Conservation (phyloP, 2,888 invertebrate species). For the Agrochola lychnidis region DNA sequence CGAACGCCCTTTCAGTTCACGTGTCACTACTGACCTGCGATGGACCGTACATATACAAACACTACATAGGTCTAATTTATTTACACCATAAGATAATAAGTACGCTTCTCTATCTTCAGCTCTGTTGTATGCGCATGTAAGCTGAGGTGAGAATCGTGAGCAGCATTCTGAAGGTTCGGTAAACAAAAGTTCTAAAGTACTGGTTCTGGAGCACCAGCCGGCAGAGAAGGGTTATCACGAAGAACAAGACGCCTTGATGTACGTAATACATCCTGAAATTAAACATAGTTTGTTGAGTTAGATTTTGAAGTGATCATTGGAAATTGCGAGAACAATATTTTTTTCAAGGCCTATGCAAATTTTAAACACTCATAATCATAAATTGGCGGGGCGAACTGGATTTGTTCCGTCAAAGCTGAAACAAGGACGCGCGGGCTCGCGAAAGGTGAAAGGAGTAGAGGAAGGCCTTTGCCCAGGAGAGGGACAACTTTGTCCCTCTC, state of each 20-base stretch:
- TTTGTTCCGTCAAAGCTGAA: too few species aligned
- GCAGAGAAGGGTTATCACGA: constrained; percentile 73
- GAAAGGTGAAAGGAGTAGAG: not conserved
- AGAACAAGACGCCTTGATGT: constrained; percentile 76
- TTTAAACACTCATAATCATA: not conserved
- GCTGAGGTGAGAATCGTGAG: constrained; percentile 69
- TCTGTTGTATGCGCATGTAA: constrained; percentile 63
- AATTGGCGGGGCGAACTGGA: not conserved
- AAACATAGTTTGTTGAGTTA: constrained; percentile 20
- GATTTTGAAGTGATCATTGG: not conserved
- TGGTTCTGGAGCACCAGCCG: constrained; percentile 77
- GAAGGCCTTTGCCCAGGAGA: not conserved
- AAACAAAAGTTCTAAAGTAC: constrained; percentile 72
- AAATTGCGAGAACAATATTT: not conserved
- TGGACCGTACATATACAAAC: not conserved
- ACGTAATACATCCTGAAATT: constrained; percentile 82
- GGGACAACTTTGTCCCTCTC: too few species aligned
- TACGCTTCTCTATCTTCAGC: constrained; percentile 11
- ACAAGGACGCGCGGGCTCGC: not conserved
- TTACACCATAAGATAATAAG: not conserved
- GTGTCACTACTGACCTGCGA: not conserved
- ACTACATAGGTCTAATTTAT: not conserved
- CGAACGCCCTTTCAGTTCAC: not conserved
- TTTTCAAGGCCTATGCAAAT: not conserved
- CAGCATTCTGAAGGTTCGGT: constrained; percentile 74